Evolutionary conservation across 2,113 vertebrate genomes (phyloP).

Genomic region (Albula goreensis): DNA sequence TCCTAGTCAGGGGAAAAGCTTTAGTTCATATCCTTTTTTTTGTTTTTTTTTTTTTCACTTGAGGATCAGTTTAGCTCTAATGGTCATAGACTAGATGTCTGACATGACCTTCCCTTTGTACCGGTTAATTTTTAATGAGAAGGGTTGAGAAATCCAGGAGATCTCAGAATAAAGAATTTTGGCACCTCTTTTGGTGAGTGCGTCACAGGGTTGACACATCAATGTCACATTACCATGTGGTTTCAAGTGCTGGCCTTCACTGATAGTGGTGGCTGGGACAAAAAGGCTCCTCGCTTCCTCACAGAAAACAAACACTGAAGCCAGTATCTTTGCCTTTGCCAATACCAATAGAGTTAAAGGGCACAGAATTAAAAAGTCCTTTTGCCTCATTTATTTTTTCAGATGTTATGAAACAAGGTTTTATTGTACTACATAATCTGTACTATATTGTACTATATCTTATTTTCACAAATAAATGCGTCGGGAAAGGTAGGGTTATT

Average conservation of each 20-base stretch:
- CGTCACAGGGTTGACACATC: not conserved
- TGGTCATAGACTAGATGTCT: not conserved
- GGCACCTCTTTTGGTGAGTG: not conserved
- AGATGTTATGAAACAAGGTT: too few relatives aligned
- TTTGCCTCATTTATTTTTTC: too few relatives aligned
- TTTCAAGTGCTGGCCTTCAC: conserved; percentile 1
- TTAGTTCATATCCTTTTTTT: not conserved
- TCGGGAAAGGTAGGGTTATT: too few relatives aligned
- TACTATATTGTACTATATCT: too few relatives aligned
- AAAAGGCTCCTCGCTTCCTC: not conserved
- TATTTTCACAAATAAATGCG: too few relatives aligned
- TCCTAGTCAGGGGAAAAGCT: not conserved
- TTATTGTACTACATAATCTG: too few relatives aligned
- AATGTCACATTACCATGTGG: conserved; percentile 18
- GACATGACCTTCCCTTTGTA: not conserved
- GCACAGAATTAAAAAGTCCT: too few relatives aligned
- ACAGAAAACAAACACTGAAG: not conserved
- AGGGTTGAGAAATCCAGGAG: not conserved
- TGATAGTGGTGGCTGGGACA: not conserved
- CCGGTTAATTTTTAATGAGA: not conserved
- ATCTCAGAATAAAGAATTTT: not conserved
- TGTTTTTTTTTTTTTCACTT: not conserved
- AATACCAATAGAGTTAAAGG: too few relatives aligned
- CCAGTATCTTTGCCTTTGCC: not conserved
- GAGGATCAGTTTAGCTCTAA: not conserved